Conservation (phyloP, 2,113 vertebrate species). For the Hydrochoerus hydrochaeris region DNA sequence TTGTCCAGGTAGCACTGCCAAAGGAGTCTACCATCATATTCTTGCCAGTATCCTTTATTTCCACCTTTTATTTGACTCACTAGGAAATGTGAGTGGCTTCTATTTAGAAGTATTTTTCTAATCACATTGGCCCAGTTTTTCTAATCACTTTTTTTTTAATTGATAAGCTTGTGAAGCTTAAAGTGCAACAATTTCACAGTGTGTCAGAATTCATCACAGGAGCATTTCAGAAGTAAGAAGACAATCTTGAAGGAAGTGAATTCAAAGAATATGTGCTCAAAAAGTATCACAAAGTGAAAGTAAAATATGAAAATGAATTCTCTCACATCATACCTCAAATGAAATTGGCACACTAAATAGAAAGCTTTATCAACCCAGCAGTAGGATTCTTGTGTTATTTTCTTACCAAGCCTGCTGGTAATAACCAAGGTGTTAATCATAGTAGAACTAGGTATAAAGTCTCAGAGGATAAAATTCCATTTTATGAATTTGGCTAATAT, state of each 20-base stretch:
- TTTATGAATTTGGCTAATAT: conserved; percentile 51
- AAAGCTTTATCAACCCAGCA: not conserved
- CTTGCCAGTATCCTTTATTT: not conserved
- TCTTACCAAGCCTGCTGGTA: not conserved
- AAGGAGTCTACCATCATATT: not conserved
- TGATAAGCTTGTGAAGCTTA: not conserved
- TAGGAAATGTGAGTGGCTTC: not conserved
- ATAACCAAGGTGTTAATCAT: conserved; percentile 27
- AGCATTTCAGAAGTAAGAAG: not conserved
- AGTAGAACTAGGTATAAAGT: not conserved
- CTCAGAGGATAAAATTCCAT: not conserved
- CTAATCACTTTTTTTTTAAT: not conserved
- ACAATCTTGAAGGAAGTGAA: conserved; percentile 48
- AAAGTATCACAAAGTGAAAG: not conserved
- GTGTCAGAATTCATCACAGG: not conserved
- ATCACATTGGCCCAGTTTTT: not conserved
- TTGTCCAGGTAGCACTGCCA: too few relatives aligned
- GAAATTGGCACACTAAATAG: not conserved
- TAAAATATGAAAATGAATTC: conserved; percentile 33
- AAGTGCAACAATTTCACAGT: not conserved
- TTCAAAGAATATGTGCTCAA: not conserved
- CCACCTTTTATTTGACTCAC: not conserved
- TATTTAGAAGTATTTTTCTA: not conserved
- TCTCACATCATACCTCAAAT: not conserved
- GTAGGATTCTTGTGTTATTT: not conserved